These are phyloP conservation scores for Schlechtendalia chinensis DNA, from an alignment of 1,140 invertebrate genomes.

Conservation along the genomic window DNA sequence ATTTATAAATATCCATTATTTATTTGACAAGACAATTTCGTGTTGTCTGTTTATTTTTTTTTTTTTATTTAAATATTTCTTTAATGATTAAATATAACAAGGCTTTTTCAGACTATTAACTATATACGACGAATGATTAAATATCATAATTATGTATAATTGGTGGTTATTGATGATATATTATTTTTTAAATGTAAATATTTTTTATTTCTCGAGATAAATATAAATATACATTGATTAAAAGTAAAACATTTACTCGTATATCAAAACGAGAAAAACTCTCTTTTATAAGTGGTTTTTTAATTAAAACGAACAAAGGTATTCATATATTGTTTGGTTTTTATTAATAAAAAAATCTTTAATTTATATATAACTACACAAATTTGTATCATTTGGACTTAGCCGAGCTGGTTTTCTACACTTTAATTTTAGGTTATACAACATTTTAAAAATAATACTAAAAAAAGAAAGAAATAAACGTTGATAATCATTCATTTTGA, in stretches of 20 bases:
- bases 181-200: too few species aligned
- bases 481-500: too few species aligned
- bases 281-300: background rate
- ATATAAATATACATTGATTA: too few species aligned
- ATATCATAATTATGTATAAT: background rate
- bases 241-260: background rate
- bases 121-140: background rate
- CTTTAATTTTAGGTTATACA: background rate
- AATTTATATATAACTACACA: background rate
- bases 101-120: background rate
- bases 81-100: background rate
- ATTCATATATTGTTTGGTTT: too few species aligned
- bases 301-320: background rate
- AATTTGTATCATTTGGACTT: background rate
- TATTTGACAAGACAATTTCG: too few species aligned
- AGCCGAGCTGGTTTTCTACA: background rate
- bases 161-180: background rate
- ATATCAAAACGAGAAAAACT: background rate
- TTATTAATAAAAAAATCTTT: slow-evolving; percentile 5
- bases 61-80: background rate
- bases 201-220: too few species aligned
- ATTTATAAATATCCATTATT: background rate
- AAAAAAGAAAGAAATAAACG: background rate
- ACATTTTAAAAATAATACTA: background rate
- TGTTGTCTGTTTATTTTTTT: background rate